These are phyloP conservation scores for Byasa hedistus DNA, from an alignment of 2,888 invertebrate species.

Conservation along the genomic window DNA sequence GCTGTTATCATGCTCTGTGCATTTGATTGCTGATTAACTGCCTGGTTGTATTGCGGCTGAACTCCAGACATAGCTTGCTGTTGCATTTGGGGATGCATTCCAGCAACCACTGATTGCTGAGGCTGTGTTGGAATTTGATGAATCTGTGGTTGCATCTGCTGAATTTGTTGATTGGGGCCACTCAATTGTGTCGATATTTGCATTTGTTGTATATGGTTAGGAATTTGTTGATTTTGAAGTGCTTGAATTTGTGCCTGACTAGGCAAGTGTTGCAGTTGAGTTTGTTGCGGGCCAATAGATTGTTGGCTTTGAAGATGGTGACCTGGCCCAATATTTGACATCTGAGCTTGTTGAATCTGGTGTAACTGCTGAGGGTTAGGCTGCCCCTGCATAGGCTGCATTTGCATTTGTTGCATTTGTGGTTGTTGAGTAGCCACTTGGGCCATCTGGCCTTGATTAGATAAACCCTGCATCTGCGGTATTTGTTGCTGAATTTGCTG, in stretches of 20 bases:
- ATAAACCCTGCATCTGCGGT: slow-evolving; percentile 74
- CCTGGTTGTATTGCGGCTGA: slow-evolving; percentile 77
- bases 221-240: slow-evolving; percentile 77
- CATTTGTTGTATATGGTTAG: slow-evolving; percentile 78
- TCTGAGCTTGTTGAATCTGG: slow-evolving; percentile 74
- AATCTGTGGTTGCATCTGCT: slow-evolving; percentile 77
- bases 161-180: slow-evolving; percentile 72
- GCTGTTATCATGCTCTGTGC: slow-evolving; percentile 71
- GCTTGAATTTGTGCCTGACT: slow-evolving; percentile 77
- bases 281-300: slow-evolving; percentile 67
- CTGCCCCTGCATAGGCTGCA: slow-evolving; percentile 75
- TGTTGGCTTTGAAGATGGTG: slow-evolving; percentile 75
- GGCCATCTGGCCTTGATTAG: slow-evolving; percentile 69
- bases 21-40: slow-evolving; percentile 71
- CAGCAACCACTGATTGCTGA: slow-evolving; percentile 72
- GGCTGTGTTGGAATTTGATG: slow-evolving; percentile 75
- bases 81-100: slow-evolving; percentile 76
- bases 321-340: slow-evolving; percentile 69
- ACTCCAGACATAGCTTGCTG: slow-evolving; percentile 72
- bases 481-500: slow-evolving; percentile 74
- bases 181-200: slow-evolving; percentile 71
- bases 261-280: slow-evolving; percentile 74
- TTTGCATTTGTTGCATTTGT: slow-evolving; percentile 77
- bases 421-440: slow-evolving; percentile 73
- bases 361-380: slow-evolving; percentile 74